Conservation (phyloP, 2,113 vertebrate species). For the Poeciliopsis retropinna region DNA sequence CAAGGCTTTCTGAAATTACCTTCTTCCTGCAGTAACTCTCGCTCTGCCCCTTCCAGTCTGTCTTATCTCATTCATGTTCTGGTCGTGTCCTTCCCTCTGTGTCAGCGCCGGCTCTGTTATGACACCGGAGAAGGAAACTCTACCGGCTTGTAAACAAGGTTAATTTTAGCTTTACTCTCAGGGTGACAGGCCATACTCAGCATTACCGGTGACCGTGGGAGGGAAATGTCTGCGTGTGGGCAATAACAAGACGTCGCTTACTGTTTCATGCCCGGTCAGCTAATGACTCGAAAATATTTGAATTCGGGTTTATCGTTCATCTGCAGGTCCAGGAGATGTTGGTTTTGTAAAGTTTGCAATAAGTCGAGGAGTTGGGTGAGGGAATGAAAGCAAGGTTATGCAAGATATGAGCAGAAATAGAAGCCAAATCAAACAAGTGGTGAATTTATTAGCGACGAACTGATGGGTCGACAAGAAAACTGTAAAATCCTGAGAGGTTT, state of each 20-base stretch:
- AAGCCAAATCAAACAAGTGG: background rate
- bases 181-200: constrained; percentile 48
- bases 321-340: constrained; percentile 18
- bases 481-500: background rate
- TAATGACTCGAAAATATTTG: constrained; percentile 29
- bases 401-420: background rate
- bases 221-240: constrained; percentile 27
- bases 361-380: background rate
- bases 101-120: constrained; percentile 52
- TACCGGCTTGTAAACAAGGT: constrained; percentile 68
- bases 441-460: background rate
- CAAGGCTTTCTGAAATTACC: background rate
- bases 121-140: constrained; percentile 63
- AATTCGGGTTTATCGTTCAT: constrained; percentile 14
- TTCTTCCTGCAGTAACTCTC: background rate
- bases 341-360: background rate
- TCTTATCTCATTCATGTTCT: constrained; percentile 2
- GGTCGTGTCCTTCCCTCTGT: constrained; percentile 37
- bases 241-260: constrained; percentile 15
- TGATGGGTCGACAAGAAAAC: background rate
- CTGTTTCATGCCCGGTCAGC: constrained; percentile 11
- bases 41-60: background rate
- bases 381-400: background rate
- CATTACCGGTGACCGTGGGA: constrained; percentile 1
- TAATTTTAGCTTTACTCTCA: constrained; percentile 62